These are phyloP conservation scores for Anguilla megastoma DNA, from an alignment of 2,797 vertebrate species.

Conservation along the genomic window DNA sequence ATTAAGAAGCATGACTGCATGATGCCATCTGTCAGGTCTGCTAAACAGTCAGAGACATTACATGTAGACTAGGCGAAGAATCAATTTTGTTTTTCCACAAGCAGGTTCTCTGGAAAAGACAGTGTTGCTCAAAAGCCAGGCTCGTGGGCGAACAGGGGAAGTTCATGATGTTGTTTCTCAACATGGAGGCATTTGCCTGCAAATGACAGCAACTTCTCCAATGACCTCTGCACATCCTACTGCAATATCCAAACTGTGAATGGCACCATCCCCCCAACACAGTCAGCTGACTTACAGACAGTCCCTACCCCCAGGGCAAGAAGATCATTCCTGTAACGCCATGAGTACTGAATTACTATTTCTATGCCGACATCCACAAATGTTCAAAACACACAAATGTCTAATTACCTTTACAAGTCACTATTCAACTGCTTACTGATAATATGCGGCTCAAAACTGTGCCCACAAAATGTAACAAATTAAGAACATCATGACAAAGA, in stretches of 20 bases:
- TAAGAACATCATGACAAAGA: slow-evolving; percentile 4
- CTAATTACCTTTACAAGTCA: background rate
- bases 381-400: background rate
- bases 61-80: background rate
- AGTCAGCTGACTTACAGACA: background rate
- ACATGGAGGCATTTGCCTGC: slow-evolving; percentile 5
- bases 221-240: background rate
- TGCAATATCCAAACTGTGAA: background rate
- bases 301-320: background rate
- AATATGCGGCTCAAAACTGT: slow-evolving; percentile 7
- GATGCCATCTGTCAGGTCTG: background rate
- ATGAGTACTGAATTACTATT: background rate
- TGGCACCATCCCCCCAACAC: background rate
- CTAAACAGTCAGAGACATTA: background rate
- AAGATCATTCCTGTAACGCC: background rate
- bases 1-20: background rate
- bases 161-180: background rate
- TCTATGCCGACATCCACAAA: background rate
- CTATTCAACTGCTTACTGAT: background rate
- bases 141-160: background rate
- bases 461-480: slow-evolving; percentile 1
- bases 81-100: background rate
- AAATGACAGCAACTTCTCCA: background rate
- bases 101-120: background rate
- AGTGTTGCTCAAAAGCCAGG: background rate